Base-by-base conservation (phyloP, 2,888 invertebrate species). In the Drosophila imparisetae region DNA sequence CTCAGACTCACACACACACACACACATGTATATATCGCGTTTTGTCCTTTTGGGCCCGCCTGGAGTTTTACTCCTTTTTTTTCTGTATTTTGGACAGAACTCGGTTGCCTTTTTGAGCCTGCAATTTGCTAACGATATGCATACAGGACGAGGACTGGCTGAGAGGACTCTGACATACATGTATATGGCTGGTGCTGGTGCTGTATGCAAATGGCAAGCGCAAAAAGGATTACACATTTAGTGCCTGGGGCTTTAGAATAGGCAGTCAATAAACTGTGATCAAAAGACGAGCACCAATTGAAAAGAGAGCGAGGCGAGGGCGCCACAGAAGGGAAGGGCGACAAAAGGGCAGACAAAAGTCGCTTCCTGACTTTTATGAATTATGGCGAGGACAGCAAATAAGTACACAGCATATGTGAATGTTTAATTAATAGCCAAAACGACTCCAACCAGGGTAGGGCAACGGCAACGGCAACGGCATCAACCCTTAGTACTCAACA, bases 111-210 rank as follows among this genome's bases (percentile, higher is more conserved):
- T 75, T 78, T 75, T 76, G 86, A 86, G 85, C 85, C 87, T 81
- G 83, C 88, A 88, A 88, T 88, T 88, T 88, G 88, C 89, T 90
- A 90, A 83, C 90, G 88, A 88, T 90, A 88, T 86, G 84, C 84
- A 88, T 75, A 90, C 83, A 79, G 73, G 79, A 45, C 30, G 40
- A 21, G 42, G 6, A 32, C 38, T 18, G 63, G 36, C 64, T n/a
- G 42, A 40, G 49, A 52, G 34, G 32, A 42, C 65, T 66, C 69
- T 75, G 53, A 59, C 50, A 54, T 21, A 66, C 49, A 57, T 18
- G 27, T 18, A 13, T 11, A 27, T 27, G 18, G 15, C 29, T 36
- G 36, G 15, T 55, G 36, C 36, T 30, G 30, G 30, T 38, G 54
- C 36, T 40, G 72, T 76, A 78, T 78, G 80, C 80, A 78, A 80